Percentiles rank a stretch among this genome's conserved stretches.
phyloP scores from a whole-genome alignment of 2,797 vertebrate genomes.

The Liparis tanakae region DNA sequence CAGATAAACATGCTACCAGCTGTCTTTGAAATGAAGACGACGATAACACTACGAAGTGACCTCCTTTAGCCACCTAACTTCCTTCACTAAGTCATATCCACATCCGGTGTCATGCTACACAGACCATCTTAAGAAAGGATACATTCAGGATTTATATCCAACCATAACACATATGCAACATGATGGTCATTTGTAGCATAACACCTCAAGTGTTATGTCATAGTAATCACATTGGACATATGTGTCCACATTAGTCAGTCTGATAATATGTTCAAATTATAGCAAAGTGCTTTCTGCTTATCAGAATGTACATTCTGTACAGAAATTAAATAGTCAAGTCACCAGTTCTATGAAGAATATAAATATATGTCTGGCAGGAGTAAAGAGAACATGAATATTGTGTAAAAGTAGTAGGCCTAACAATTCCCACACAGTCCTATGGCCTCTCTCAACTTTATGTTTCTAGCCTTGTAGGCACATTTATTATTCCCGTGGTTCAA shows the following conservation, averaged over 20 bases:
- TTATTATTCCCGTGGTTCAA: not conserved
- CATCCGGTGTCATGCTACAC: not conserved
- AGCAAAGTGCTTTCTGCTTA: not conserved
- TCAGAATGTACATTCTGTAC: not conserved
- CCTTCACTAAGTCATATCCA: not conserved
- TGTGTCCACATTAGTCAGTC: too few species aligned
- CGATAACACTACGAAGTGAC: not conserved
- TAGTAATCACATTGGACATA: not conserved
- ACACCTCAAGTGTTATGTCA: not conserved
- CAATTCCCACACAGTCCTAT: not conserved
- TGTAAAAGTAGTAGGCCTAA: not conserved
- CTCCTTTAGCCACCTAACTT: slow-evolving; percentile 4
- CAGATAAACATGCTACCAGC: slow-evolving; percentile 46
- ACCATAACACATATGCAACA: too few species aligned
- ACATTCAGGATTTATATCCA: not conserved
- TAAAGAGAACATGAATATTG: not conserved
- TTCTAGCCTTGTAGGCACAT: not conserved
- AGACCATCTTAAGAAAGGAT: slow-evolving; percentile 9
- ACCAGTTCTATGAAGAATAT: not conserved
- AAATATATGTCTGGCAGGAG: not conserved
- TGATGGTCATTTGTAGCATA: too few species aligned
- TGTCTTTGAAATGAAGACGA: slow-evolving; percentile 36
- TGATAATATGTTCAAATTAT: not conserved
- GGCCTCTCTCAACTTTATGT: not conserved
- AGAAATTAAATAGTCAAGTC: not conserved